Percentiles rank a stretch among this genome's conserved stretches.
phyloP scores from a whole-genome alignment of 2,113 vertebrate species.

The Eulemur rufifrons region DNA sequence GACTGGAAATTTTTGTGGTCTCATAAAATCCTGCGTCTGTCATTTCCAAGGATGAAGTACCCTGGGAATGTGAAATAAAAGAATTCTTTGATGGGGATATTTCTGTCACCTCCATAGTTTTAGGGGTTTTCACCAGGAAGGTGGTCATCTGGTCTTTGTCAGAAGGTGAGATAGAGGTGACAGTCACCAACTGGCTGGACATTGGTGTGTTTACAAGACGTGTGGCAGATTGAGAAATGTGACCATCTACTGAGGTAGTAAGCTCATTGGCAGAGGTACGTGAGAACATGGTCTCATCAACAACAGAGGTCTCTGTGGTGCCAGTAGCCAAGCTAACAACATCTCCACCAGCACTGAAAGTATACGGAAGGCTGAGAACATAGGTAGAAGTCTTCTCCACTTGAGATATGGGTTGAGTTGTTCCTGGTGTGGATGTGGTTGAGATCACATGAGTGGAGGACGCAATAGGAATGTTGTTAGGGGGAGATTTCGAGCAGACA shows the following conservation, averaged over 20 bases:
- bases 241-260: background rate
- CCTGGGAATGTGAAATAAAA: conserved; percentile 36
- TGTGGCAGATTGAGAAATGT: conserved; percentile 28
- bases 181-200: background rate
- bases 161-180: background rate
- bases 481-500: conserved; percentile 1
- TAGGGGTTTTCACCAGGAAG: background rate
- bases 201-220: background rate
- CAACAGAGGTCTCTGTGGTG: background rate
- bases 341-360: background rate
- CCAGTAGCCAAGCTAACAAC: background rate
- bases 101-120: background rate
- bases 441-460: conserved; percentile 12
- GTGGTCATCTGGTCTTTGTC: background rate
- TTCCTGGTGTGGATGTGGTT: background rate
- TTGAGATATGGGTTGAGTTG: conserved; percentile 11
- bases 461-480: background rate
- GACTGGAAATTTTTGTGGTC: background rate
- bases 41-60: conserved; percentile 22
- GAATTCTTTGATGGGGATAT: background rate
- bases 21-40: conserved; percentile 27
- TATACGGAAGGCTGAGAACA: background rate
- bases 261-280: background rate
- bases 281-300: background rate
- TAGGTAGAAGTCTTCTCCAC: background rate